Percentiles rank a stretch among this genome's conserved stretches.
Conservation (phyloP, 2,888 invertebrate species). For the Nysson spinosus region DNA sequence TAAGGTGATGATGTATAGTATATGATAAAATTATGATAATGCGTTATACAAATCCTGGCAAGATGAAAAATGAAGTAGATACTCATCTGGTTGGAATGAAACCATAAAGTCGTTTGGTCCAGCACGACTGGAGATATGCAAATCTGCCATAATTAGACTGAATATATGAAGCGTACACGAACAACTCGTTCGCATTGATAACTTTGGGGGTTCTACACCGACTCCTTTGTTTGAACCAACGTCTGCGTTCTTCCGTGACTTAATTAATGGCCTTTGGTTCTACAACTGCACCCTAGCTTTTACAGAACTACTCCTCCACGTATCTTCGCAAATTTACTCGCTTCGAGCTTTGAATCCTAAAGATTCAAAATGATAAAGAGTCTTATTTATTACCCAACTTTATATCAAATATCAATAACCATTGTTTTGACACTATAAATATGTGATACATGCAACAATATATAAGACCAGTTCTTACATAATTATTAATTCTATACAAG, state of each 20-base stretch:
- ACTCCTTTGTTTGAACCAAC: slow-evolving; percentile 74
- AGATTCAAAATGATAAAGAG: too few species aligned
- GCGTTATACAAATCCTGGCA: slow-evolving; percentile 38
- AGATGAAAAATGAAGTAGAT: slow-evolving; percentile 41
- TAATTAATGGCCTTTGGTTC: slow-evolving; percentile 73
- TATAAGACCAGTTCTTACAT: too few species aligned
- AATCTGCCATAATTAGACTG: slow-evolving; percentile 74
- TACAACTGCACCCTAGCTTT: slow-evolving; percentile 39
- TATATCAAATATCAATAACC: too few species aligned
- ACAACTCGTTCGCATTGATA: slow-evolving; percentile 55
- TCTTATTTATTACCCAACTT: too few species aligned
- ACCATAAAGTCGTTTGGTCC: slow-evolving; percentile 48
- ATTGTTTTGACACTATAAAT: too few species aligned
- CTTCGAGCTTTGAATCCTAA: slow-evolving; percentile 23
- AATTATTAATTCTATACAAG: too few species aligned
- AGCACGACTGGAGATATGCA: slow-evolving; percentile 67
- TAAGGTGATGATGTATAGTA: too few species aligned
- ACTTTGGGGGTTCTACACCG: slow-evolving; percentile 49
- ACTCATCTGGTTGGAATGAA: slow-evolving; percentile 55
- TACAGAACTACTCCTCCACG: slow-evolving; percentile 21
- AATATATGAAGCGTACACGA: slow-evolving; percentile 71
- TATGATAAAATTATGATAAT: too few species aligned
- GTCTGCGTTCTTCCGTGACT: slow-evolving; percentile 76
- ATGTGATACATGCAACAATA: too few species aligned
- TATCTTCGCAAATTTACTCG: slow-evolving; percentile 14